phyloP scores from a whole-genome alignment of 2,797 vertebrate genomes.

The Pseudochirops cupreus region DNA sequence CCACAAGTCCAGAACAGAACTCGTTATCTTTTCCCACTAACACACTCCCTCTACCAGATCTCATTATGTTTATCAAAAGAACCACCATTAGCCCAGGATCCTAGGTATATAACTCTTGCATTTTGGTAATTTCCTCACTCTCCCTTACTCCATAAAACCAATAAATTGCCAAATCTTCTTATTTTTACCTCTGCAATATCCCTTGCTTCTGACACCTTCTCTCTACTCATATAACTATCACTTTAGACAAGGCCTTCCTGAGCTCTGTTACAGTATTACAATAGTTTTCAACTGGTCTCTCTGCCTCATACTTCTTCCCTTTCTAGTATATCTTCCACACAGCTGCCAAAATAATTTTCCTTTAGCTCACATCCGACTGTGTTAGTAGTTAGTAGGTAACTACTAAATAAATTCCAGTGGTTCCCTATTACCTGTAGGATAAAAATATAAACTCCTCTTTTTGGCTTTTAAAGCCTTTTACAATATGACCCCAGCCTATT shows the following conservation, averaged over 20 bases:
- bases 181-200: not conserved
- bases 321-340: not conserved
- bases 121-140: not conserved
- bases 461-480: not conserved
- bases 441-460: not conserved
- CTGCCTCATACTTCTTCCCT: not conserved
- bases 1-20: too few species aligned
- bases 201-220: not conserved
- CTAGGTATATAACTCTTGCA: not conserved
- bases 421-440: not conserved
- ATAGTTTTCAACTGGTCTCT: not conserved
- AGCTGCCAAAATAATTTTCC: not conserved
- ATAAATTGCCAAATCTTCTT: not conserved
- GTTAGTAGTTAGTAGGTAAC: not conserved
- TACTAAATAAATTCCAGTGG: not conserved
- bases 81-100: not conserved
- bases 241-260: not conserved
- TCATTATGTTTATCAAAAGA: too few species aligned
- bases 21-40: too few species aligned
- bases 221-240: not conserved
- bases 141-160: not conserved
- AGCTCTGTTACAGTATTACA: too few species aligned
- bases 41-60: too few species aligned
- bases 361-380: not conserved
- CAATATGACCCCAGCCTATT: not conserved